Conservation (phyloP, 2,113 vertebrate species). For the Zosterops lateralis region DNA sequence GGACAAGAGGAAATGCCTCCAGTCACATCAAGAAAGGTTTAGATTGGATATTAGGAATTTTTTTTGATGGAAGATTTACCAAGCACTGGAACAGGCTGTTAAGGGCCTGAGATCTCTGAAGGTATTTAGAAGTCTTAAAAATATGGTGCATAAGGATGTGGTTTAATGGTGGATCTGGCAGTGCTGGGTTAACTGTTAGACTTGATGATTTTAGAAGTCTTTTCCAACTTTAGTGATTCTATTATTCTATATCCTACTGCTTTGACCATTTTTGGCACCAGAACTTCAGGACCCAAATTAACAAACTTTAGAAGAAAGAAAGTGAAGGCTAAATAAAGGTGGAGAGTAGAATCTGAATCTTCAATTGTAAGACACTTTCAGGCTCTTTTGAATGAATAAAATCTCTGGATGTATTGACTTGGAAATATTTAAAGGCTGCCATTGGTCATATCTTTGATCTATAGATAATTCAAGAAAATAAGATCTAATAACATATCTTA, state of each 20-base stretch:
- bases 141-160: not conserved
- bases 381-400: not conserved
- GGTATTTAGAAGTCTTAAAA: not conserved
- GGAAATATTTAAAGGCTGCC: constrained; percentile 9
- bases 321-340: not conserved
- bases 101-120: not conserved
- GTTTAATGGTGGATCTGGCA: not conserved
- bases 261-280: not conserved
- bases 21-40: not conserved
- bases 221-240: not conserved
- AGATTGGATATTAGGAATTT: not conserved
- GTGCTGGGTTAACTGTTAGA: not conserved
- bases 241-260: not conserved
- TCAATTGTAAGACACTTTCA: not conserved
- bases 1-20: not conserved
- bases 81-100: not conserved
- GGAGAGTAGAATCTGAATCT: not conserved
- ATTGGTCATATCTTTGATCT: constrained; percentile 22
- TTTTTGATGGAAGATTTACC: not conserved
- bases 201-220: not conserved
- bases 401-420: constrained; percentile 3
- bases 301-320: not conserved
- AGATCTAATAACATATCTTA: constrained; percentile 12
- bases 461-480: constrained; percentile 34
- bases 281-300: not conserved